Evolutionary conservation across 2,888 invertebrate species (phyloP).

Genomic region (Standfussiana lucernea): DNA sequence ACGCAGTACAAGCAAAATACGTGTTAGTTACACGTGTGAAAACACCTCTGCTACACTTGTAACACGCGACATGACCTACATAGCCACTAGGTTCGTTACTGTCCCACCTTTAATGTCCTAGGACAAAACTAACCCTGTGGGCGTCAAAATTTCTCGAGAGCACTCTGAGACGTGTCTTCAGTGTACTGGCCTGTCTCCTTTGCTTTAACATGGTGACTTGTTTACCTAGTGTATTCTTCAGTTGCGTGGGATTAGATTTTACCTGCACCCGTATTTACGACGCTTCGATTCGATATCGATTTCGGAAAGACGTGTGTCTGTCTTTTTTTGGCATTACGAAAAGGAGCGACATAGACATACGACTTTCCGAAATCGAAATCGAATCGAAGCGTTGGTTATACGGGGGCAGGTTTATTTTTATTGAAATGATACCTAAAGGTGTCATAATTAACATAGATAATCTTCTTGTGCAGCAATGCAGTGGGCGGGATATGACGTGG

Average conservation of each 20-base stretch:
- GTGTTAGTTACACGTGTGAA: too few relatives aligned
- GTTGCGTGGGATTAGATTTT: background rate
- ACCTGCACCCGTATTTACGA: too few relatives aligned
- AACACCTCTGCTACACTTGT: background rate
- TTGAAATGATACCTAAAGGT: background rate
- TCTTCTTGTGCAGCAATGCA: too few relatives aligned
- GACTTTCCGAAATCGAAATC: too few relatives aligned
- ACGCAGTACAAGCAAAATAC: too few relatives aligned
- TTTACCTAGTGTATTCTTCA: background rate
- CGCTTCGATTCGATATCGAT: too few relatives aligned
- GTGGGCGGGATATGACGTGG: too few relatives aligned
- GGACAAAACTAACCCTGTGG: background rate
- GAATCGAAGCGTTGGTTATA: too few relatives aligned
- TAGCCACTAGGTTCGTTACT: background rate
- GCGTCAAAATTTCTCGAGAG: conserved; percentile 8
- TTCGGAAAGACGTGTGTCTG: too few relatives aligned
- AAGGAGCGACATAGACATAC: too few relatives aligned
- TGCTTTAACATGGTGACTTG: background rate
- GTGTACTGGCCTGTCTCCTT: background rate
- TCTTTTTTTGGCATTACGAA: too few relatives aligned
- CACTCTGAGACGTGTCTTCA: background rate
- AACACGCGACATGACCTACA: background rate
- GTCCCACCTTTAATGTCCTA: background rate
- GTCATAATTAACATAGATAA: too few relatives aligned
- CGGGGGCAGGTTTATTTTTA: background rate